phyloP scores from a whole-genome alignment of 2,113 vertebrate genomes.

The Chrysochloris asiatica region DNA sequence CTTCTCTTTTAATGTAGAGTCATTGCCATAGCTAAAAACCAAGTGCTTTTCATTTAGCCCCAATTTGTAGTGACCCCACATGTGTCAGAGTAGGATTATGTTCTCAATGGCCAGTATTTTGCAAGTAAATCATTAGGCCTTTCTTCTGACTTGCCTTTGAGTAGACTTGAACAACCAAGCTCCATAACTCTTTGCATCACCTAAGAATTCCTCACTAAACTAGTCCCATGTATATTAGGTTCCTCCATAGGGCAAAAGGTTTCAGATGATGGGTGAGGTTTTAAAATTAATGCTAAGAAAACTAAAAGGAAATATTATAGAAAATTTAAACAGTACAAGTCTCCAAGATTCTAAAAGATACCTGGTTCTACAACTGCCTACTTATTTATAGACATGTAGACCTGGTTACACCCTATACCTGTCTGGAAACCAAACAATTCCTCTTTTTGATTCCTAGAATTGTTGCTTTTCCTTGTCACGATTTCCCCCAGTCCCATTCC shows the following conservation, averaged over 20 bases:
- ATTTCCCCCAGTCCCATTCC: background rate
- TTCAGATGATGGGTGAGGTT: background rate
- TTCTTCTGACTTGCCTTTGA: background rate
- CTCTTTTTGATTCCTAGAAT: background rate
- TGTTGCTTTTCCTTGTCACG: background rate
- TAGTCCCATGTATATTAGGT: background rate
- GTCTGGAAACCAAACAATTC: background rate
- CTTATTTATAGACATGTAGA: background rate
- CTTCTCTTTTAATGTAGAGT: too few species aligned
- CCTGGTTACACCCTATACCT: background rate
- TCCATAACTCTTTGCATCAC: background rate
- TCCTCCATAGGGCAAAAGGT: background rate
- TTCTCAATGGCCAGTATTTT: background rate
- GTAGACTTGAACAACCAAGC: background rate
- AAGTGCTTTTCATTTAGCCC: too few species aligned
- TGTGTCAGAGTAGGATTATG: background rate
- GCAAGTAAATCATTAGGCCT: background rate
- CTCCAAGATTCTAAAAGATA: background rate
- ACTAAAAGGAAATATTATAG: constrained; percentile 28
- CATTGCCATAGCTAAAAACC: background rate
- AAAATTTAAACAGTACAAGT: background rate
- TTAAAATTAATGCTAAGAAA: constrained; percentile 9
- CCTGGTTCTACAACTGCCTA: background rate
- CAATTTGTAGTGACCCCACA: background rate
- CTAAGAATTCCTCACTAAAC: background rate